Percentiles rank a stretch among this genome's conserved stretches.
Evolutionary conservation across 2,797 vertebrate species (phyloP).

Genomic region (Hoplostethus mediterraneus): DNA sequence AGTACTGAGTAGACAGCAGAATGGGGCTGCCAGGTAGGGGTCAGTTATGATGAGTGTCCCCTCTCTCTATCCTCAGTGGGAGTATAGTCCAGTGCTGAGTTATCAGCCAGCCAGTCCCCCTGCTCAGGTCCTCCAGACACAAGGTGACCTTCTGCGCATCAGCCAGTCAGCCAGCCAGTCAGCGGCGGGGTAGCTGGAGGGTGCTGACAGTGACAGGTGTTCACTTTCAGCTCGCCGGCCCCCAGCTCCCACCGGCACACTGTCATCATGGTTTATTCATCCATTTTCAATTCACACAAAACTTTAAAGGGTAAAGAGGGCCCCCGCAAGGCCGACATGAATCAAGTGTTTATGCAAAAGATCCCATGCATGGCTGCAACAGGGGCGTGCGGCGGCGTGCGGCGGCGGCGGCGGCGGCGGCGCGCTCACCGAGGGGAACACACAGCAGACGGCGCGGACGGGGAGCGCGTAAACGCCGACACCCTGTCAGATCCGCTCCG

Average conservation of each 20-base stretch:
- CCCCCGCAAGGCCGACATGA: constrained; percentile 42
- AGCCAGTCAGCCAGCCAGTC: constrained; percentile 22
- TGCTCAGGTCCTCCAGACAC: constrained; percentile 61
- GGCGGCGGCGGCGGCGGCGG: no score
- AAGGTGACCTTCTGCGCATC: constrained; percentile 76
- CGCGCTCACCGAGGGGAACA: constrained; percentile 32
- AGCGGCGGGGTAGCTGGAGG: constrained; percentile 47
- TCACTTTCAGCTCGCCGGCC: constrained; percentile 59
- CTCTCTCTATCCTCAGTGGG: constrained; percentile 61
- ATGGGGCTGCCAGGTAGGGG: constrained; percentile 37
- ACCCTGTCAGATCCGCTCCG: constrained; percentile 45
- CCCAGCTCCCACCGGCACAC: constrained; percentile 38
- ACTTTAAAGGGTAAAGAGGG: constrained; percentile 52
- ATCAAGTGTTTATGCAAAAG: constrained; percentile 33
- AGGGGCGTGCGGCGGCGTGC: constrained; percentile 9
- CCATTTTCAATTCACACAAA: constrained; percentile 42
- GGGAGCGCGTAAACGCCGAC: constrained; percentile 31
- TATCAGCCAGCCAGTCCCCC: constrained; percentile 61
- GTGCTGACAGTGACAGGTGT: constrained; percentile 77
- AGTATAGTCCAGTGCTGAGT: constrained; percentile 65
- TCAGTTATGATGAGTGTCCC: constrained; percentile 64
- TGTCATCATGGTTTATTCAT: constrained; percentile 73
- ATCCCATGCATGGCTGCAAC: constrained; percentile 19
- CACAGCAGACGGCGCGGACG: constrained; percentile 18
- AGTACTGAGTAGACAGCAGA: constrained; percentile 47